Evolutionary conservation across 2,797 vertebrate genomes (phyloP).

Genomic region (Anabacerthia variegaticeps): DNA sequence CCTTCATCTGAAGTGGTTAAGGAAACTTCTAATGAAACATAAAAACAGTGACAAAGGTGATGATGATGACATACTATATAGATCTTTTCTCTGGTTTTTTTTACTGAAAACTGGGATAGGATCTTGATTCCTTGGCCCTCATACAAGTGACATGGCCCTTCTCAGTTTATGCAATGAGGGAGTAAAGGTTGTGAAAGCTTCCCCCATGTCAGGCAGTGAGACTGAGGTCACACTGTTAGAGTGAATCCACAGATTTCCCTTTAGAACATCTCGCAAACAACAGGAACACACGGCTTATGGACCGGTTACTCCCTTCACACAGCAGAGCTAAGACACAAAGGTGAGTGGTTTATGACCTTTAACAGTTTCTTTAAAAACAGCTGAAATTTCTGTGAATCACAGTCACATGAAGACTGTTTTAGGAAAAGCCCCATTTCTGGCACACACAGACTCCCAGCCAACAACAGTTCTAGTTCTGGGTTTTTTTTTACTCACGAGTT

Average conservation of each 20-base stretch:
- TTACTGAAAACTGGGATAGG: background rate
- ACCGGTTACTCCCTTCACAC: background rate
- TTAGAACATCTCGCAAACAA: background rate
- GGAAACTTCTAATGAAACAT: constrained; percentile 10
- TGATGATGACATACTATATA: background rate
- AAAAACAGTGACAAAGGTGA: background rate
- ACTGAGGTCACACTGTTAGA: background rate
- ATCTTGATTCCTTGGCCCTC: background rate
- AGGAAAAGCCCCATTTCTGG: background rate
- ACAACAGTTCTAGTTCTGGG: background rate
- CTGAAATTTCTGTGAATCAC: background rate
- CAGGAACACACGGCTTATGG: background rate
- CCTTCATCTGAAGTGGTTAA: background rate
- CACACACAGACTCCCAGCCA: background rate
- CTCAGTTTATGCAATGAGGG: background rate
- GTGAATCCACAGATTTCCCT: background rate
- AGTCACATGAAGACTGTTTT: background rate
- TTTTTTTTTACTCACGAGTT: background rate
- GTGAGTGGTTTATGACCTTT: background rate
- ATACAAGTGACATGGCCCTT: background rate
- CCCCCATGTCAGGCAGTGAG: background rate
- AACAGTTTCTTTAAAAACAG: background rate
- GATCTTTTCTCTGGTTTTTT: background rate
- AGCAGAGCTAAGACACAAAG: background rate
- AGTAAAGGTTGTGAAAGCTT: background rate